Base-by-base conservation (phyloP, 1,140 invertebrate species). In the Matsumurasca onukii region DNA sequence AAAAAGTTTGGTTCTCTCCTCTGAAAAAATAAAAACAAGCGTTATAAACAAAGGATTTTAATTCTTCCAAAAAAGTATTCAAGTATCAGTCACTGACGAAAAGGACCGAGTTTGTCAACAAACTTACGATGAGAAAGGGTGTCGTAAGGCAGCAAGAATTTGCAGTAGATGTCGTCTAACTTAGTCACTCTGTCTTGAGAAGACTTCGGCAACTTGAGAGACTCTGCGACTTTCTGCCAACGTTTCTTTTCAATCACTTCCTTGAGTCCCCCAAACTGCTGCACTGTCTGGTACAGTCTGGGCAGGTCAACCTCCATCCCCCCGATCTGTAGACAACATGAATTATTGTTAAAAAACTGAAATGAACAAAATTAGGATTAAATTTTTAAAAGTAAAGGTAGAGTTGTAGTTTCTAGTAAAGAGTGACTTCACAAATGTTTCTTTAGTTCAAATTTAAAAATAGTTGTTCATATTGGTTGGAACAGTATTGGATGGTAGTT, bases 121-220 rank as follows among this genome's bases (percentile, higher is more conserved):
- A 9, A 79, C 78, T 78, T 77, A 90, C 89, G 81, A 75, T 86
- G 83, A 0, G 91, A 90, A 3, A 98, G 78, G 0, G 91, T 93
- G 72, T 95, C 93, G 77, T 95, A 98, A 0, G 95, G 93, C 66
- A 98, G 79, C 30, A 98, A 81, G 81, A 95, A 97, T 86, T 95
- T 95, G 78, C 94, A 93, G 78, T 97, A 98, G 67, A 96, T 90
- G 74, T 93, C 89, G 77, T 98, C 94, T 9, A 98, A 79, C 78
- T 94, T 94, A 1, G 89, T 90, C 3, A 91, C 87, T 29, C 92
- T 83, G 79, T 95, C 92, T 74, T 94, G 91, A 0, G 90, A 88
- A 30, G 87, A 85, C 81, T 92, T 92, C 0, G 91, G 90, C 73
- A 96, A 91, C 75, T 89, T 89, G 87, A 97, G 90, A 3, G 88